Percentiles rank a stretch among this genome's conserved stretches.
Conservation (phyloP, 2,888 invertebrate genomes). For the Drosophila phalerata region DNA sequence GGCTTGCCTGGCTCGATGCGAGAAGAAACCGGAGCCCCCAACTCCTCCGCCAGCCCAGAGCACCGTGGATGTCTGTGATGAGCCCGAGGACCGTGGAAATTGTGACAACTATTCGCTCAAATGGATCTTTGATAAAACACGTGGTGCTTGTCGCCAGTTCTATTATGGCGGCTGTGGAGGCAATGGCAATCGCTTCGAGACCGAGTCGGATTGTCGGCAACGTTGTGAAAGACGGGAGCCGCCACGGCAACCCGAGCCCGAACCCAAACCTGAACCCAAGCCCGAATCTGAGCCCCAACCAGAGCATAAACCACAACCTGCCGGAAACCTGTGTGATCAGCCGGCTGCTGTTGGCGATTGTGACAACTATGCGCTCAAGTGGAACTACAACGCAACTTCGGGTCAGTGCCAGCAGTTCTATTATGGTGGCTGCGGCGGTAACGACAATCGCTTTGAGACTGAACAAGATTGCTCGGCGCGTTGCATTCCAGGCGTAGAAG, state of each 20-base stretch:
- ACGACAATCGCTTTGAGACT: slow-evolving; percentile 92
- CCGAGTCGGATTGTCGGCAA: slow-evolving; percentile 88
- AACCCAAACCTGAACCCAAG: neutral
- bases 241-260: slow-evolving; percentile 18
- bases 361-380: slow-evolving; percentile 90
- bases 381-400: slow-evolving; percentile 90
- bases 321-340: slow-evolving; percentile 87
- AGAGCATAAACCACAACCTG: slow-evolving; percentile 22
- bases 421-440: slow-evolving; percentile 97
- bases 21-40: slow-evolving; percentile 86
- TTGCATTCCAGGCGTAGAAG: slow-evolving; percentile 86
- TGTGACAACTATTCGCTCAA: slow-evolving; percentile 90
- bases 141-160: slow-evolving; percentile 91
- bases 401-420: slow-evolving; percentile 91
- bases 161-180: slow-evolving; percentile 97
- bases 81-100: slow-evolving; percentile 90
- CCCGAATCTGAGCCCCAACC: slow-evolving; percentile 16
- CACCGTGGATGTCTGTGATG: slow-evolving; percentile 86
- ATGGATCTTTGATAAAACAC: slow-evolving; percentile 93
- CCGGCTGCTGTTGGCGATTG: slow-evolving; percentile 91
- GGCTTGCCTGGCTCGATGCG: slow-evolving; percentile 89
- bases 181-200: slow-evolving; percentile 94
- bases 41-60: slow-evolving; percentile 51
- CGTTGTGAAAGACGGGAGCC: slow-evolving; percentile 87
- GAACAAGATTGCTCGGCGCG: slow-evolving; percentile 83